Percentiles rank a stretch among this genome's conserved stretches.
Conservation (phyloP, 1,140 invertebrate genomes). For the Diachasma alloeum region DNA sequence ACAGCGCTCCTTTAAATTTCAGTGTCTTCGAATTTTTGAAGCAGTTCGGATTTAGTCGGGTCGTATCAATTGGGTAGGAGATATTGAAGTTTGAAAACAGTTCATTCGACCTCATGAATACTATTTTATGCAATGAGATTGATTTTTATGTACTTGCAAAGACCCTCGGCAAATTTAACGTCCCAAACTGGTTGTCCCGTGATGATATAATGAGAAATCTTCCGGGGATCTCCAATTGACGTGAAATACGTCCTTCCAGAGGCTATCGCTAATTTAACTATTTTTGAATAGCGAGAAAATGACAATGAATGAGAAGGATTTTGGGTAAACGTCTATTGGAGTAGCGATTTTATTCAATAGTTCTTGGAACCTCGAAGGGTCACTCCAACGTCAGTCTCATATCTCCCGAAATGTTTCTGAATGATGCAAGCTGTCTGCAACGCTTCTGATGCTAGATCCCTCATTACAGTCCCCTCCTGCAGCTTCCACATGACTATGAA, state of each 20-base stretch:
- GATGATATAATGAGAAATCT: slow-evolving; percentile 67
- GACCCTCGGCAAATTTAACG: slow-evolving; percentile 63
- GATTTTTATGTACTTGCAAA: slow-evolving; percentile 49
- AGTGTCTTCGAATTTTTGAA: too few relatives aligned
- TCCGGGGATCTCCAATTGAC: slow-evolving; percentile 65
- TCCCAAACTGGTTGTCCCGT: slow-evolving; percentile 71
- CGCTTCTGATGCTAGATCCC: slow-evolving; percentile 68
- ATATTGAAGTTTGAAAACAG: too few relatives aligned
- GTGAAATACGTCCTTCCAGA: slow-evolving; percentile 69
- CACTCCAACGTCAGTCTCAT: slow-evolving; percentile 69
- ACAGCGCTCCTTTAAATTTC: too few relatives aligned
- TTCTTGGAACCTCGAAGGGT: slow-evolving; percentile 62
- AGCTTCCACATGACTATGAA: slow-evolving; percentile 73
- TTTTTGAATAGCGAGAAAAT: slow-evolving; percentile 1
- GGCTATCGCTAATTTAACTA: slow-evolving; percentile 73
- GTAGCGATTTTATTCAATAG: not conserved
- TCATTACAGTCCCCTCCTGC: slow-evolving; percentile 62
- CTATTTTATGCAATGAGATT: too few relatives aligned
- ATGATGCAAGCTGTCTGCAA: slow-evolving; percentile 72
- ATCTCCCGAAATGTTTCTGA: slow-evolving; percentile 70
- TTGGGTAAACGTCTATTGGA: not conserved
- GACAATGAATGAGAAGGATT: not conserved
- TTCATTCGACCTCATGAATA: too few relatives aligned
- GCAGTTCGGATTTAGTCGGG: too few relatives aligned
- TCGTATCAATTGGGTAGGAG: too few relatives aligned